Base-by-base conservation (phyloP, 1,140 invertebrate genomes). In the Ceratitis capitata region DNA sequence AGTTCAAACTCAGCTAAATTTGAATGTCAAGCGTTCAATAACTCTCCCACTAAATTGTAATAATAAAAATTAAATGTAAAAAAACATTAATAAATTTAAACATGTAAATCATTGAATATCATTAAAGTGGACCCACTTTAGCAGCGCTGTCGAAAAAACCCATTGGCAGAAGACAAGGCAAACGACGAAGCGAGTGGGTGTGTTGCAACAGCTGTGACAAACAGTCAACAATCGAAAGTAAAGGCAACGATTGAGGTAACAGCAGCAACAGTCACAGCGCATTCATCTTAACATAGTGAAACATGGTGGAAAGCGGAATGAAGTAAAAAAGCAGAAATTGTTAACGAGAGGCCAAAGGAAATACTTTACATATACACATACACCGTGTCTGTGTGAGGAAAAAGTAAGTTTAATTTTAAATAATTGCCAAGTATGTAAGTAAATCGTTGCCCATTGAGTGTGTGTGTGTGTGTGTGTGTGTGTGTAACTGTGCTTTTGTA, bases 151-250 rank as follows among this genome's bases (percentile, higher is more conserved):
- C n/a, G n/a, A n/a, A n/a, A 78, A 78, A 78, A 10, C 69, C 69
- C 35, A 78, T n/a, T 42, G 19, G 23, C 35, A 78, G 19, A 78
- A n/a, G 69, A n/a, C 39, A 45, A 23, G 12, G 26, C 7, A 12
- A 78, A 78, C 16, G 9, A 61, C 5, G 9, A n/a, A 78, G 19
- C 32, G 7, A 78, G 69, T 78, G 69, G 69, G 69, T 47, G 69
- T 78, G 69, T 78, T 78, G 69, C 39, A 74, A 74, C 69, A 74
- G 69, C 69, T 74, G 69, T 74, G 69, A 74, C 61, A 64, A 64
- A 64, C 26, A 9, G 26, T 16, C 10, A 26, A 19, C 39, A 78
- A 45, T 42, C 39, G n/a, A 45, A 10, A 45, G 69, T n/a, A n/a
- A n/a, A n/a, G n/a, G n/a, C n/a, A n/a, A n/a, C n/a, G n/a, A n/a